These are phyloP conservation scores for Nebria ingens DNA, from an alignment of 1,140 invertebrate species.

Conservation along the genomic window DNA sequence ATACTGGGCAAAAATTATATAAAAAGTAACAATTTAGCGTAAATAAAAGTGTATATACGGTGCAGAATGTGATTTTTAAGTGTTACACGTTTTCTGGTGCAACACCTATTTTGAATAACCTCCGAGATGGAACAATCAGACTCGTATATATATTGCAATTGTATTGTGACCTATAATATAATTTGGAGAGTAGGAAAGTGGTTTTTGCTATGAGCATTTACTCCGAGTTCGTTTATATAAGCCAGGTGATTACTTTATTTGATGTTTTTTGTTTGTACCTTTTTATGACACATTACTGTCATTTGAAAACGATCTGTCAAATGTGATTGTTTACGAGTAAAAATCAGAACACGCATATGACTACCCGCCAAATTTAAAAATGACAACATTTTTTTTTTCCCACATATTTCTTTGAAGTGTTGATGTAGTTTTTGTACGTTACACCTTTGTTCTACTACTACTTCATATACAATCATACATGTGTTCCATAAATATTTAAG, in stretches of 20 bases:
- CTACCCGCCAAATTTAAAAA: conserved; percentile 25
- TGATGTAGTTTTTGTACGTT: too few relatives aligned
- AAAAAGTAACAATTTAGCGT: neutral
- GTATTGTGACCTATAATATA: conserved; percentile 9
- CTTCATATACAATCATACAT: too few relatives aligned
- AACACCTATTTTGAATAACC: neutral
- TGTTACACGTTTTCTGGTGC: neutral
- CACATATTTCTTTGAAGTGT: too few relatives aligned
- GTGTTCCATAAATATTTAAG: too few relatives aligned
- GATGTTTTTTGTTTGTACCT: neutral
- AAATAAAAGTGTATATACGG: conserved; percentile 1
- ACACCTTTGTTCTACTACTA: too few relatives aligned
- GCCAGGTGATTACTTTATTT: neutral
- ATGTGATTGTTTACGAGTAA: conserved; percentile 30
- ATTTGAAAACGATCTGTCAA: conserved; percentile 21
- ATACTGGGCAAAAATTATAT: conserved; percentile 14
- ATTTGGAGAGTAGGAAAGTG: conserved; percentile 9
- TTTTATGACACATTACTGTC: conserved; percentile 10
- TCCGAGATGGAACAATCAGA: conserved; percentile 3
- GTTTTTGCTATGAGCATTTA: conserved; percentile 3
- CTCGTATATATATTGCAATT: conserved; percentile 3
- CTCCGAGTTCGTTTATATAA: neutral
- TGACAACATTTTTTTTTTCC: neutral
- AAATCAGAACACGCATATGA: conserved; percentile 17
- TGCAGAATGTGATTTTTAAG: conserved; percentile 2